Base-by-base conservation (phyloP, 1,140 invertebrate species). In the Anoplolepis gracilipes region DNA sequence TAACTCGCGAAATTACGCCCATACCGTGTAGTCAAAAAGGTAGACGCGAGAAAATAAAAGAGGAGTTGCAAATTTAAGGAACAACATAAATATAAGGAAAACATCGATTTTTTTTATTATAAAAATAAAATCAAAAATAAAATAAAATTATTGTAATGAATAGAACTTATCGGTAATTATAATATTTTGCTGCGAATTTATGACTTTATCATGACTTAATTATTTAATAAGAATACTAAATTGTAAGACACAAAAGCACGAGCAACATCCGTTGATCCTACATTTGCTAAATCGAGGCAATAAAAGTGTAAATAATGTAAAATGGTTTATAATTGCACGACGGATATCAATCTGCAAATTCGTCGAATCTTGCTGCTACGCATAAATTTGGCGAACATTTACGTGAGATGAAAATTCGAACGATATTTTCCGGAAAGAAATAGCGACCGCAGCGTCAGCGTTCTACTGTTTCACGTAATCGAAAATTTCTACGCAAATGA, bases 281-380 rank as follows among this genome's bases (percentile, higher is more conserved):
- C 22, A 64, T 79, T 46, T 53, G 28, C 11, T 59, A 86, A 81
- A 88, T 86, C 3, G 55, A 84, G 61, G 25, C 88, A 57, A 42
- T 5, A 46, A 61, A 57, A 62, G 57, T 86, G 72, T 46, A 67
- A 77, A 84, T 87, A 88, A 88, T 88, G 79, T 39, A 53, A 65
- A 57, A 46, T 59, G 39, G 2, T 11, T n/a, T n/a, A n/a, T 55
- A 22, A 19, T 36, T 61, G 39, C 61, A 67, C 69, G 82, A 64
- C 25, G 65, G 57, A 55, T 87, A 67, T 53, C 65, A 53, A 86
- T 84, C 25, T 87, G 65, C 75, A 16, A 49, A 85, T 87, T 73
- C 86, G 46, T 2, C 65, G 62, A 73, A 76, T 85, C 53, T 57
- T 22, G 36, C 19, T 8, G 53, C 72, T 28, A 16, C 10, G 6